Base-by-base conservation (phyloP, 1,140 invertebrate species). In the Cryptotermes secundus region DNA sequence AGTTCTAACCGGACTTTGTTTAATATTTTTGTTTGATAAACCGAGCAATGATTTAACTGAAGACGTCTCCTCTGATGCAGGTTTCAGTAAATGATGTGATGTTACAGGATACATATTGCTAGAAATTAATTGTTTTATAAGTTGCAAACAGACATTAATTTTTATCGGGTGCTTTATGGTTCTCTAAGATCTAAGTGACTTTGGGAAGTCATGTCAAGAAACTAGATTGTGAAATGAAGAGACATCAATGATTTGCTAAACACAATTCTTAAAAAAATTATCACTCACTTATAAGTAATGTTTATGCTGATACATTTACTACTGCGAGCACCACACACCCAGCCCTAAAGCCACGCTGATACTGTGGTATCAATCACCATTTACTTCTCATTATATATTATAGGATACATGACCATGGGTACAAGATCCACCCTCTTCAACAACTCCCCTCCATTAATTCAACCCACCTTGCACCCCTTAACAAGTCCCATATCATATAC, bases 371-470 rank as follows among this genome's bases (percentile, higher is more conserved):
- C 59, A 72, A 72, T 72, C 59, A 72, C 59, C 59, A 72, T 72
- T 72, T 72, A 72, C 59, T 72, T 72, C 59, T 72, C 59, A 72
- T 72, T 72, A 72, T 72, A 72, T 72, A 72, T 72, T 72, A 72
- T 72, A 72, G 59, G 59, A 72, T 72, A 72, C 59, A 72, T 72
- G n/a, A 72, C 59, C 59, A 72, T 26, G 59, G n/a, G 59, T 31
- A 31, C 59, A 72, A 72, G 59, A 72, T 72, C 59, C 59, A 72
- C 59, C 59, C 59, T 31, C 59, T 72, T 72, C n/a, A 72, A 72
- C 14, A 72, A 72, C 59, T 72, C 59, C 59, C 59, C 59, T 72
- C 26, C n/a, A 31, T 72, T 72, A 72, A 72, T 72, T 72, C 59
- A 26, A 72, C 26, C 59, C 59, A 72, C 59, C 59, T 72, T 72